phyloP scores from a whole-genome alignment of 1,140 invertebrate species.

The Campoletis sonorensis region DNA sequence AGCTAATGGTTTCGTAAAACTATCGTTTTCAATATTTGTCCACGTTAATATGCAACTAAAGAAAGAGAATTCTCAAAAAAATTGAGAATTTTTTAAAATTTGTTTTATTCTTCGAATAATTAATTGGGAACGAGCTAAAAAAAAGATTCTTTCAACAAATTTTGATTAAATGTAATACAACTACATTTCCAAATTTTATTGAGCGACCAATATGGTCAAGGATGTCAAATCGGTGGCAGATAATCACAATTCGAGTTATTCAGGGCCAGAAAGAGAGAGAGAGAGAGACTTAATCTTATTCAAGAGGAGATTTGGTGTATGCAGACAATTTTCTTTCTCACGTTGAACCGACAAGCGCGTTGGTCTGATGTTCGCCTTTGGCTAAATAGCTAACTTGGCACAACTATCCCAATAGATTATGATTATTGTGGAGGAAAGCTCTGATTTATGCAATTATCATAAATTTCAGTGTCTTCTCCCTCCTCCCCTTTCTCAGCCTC shows the following conservation, averaged over 20 bases:
- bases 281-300: conserved; percentile 72
- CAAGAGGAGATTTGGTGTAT: conserved; percentile 39
- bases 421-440: conserved; percentile 77
- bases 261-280: no score
- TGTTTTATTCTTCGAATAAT: no score
- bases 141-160: no score
- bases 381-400: conserved; percentile 76
- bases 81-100: no score
- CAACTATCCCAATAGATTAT: conserved; percentile 77
- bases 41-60: no score
- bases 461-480: conserved; percentile 64
- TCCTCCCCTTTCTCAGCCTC: conserved; percentile 54
- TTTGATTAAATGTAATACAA: no score
- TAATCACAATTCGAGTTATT: not conserved
- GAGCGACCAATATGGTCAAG: not conserved
- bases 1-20: no score
- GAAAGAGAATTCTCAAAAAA: no score
- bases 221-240: not conserved
- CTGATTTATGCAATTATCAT: conserved; percentile 77
- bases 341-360: conserved; percentile 52
- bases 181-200: no score
- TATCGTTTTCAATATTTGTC: no score
- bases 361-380: conserved; percentile 67
- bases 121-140: no score
- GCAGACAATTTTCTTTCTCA: conserved; percentile 37